A percentile compares a stretch with the other conserved stretches of the same genome.
These are phyloP conservation scores for Porites divaricata DNA, from an alignment of 92 coral and sea anemone genomes.

Conservation along the genomic window DNA sequence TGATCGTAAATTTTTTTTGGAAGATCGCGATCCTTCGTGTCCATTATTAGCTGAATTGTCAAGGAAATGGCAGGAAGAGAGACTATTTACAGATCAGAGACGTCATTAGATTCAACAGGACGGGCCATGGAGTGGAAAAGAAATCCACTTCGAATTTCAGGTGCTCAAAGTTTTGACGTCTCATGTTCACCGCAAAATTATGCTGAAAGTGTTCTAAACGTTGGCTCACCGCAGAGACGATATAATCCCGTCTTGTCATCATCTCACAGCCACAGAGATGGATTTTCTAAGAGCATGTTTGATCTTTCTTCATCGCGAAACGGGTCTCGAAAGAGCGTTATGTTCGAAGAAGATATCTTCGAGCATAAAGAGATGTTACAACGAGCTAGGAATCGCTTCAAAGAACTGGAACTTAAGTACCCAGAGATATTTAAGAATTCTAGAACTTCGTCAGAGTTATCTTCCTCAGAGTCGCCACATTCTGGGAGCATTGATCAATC, in stretches of 20 bases:
- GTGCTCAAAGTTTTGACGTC: conserved; percentile 37
- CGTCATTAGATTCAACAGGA: neutral
- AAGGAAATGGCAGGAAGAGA: neutral
- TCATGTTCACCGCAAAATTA: neutral
- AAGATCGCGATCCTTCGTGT: neutral
- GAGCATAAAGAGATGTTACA: conserved; percentile 84
- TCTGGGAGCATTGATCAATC: conserved; percentile 28
- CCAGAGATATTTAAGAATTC: conserved; percentile 86
- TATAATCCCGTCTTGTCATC: neutral
- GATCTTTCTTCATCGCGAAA: conserved; percentile 65
- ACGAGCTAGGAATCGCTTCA: conserved; percentile 87
- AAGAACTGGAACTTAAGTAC: conserved; percentile 88
- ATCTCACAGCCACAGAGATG: conserved; percentile 55
- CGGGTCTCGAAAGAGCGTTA: conserved; percentile 60
- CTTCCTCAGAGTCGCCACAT: conserved; percentile 23
- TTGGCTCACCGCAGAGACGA: conserved; percentile 10
- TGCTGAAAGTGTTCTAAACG: neutral
- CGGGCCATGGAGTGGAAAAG: conserved; percentile 1
- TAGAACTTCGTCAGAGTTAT: conserved; percentile 64
- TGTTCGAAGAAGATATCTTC: conserved; percentile 86
- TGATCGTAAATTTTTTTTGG: neutral
- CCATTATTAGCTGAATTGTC: neutral
- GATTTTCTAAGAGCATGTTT: conserved; percentile 90
- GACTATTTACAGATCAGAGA: conserved; percentile 3
- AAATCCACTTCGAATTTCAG: conserved; percentile 31